Percentiles rank a stretch among this genome's conserved stretches.
Evolutionary conservation across 2,888 invertebrate species (phyloP).

Genomic region (Pristionchus exspectatus): DNA sequence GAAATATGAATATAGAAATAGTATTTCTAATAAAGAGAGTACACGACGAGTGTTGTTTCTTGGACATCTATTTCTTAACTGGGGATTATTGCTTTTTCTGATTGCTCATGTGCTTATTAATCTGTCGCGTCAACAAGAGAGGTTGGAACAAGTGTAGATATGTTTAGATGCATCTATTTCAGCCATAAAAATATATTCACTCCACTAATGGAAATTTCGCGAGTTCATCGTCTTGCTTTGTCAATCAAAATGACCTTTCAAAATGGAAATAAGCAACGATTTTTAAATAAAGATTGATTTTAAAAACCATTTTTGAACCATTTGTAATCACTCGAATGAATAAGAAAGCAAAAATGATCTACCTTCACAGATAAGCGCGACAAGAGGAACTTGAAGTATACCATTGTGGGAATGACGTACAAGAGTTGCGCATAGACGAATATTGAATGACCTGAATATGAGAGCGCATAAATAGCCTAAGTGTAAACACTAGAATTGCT

Average conservation of each 20-base stretch:
- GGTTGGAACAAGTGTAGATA: neutral
- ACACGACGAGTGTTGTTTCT: too few relatives aligned
- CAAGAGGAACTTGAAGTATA: slow-evolving; percentile 48
- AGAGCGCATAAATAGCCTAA: neutral
- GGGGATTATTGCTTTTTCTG: neutral
- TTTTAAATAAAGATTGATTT: too few relatives aligned
- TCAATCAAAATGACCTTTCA: too few relatives aligned
- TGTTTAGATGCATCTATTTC: too few relatives aligned
- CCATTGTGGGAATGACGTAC: slow-evolving; percentile 38
- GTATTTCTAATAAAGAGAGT: too few relatives aligned
- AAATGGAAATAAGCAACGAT: too few relatives aligned
- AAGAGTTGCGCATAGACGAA: slow-evolving; percentile 41
- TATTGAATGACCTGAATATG: neutral
- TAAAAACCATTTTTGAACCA: too few relatives aligned
- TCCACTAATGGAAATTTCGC: too few relatives aligned
- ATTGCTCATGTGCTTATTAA: neutral
- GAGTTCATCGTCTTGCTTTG: too few relatives aligned
- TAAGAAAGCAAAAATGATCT: neutral
- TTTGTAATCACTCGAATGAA: neutral
- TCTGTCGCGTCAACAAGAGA: neutral
- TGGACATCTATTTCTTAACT: too few relatives aligned
- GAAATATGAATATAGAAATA: neutral
- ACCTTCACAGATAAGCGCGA: slow-evolving; percentile 42
- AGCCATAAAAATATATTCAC: too few relatives aligned
- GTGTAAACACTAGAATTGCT: neutral